phyloP scores from a whole-genome alignment of 1,140 invertebrate species.

The Solenopsis invicta region DNA sequence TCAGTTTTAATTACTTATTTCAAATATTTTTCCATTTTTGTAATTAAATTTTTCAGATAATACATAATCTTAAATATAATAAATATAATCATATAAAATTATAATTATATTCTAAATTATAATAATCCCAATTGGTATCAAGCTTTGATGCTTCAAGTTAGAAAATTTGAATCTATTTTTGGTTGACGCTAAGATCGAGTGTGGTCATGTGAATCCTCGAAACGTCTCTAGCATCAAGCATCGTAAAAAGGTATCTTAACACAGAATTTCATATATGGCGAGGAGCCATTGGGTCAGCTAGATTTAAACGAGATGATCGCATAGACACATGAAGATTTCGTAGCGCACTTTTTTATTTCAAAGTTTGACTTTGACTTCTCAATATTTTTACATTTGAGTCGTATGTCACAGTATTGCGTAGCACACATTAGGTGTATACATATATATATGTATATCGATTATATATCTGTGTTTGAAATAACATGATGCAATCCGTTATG shows the following conservation, averaged over 20 bases:
- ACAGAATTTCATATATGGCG: neutral
- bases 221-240: no score
- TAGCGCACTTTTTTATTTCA: neutral
- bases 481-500: constrained; percentile 31
- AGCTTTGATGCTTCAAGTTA: no score
- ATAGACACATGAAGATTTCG: neutral
- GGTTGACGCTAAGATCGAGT: no score
- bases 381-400: neutral
- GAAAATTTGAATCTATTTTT: no score
- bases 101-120: no score
- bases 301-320: neutral
- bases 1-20: no score
- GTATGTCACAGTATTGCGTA: neutral
- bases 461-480: neutral
- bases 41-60: no score
- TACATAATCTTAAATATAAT: no score
- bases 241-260: neutral
- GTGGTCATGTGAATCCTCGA: no score
- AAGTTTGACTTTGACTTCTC: neutral
- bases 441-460: neutral
- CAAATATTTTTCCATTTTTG: no score
- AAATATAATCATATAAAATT: no score
- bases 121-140: no score
- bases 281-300: neutral
- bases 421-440: neutral